Conservation (phyloP, 1,140 invertebrate genomes). For the Psilanteris sp. region DNA sequence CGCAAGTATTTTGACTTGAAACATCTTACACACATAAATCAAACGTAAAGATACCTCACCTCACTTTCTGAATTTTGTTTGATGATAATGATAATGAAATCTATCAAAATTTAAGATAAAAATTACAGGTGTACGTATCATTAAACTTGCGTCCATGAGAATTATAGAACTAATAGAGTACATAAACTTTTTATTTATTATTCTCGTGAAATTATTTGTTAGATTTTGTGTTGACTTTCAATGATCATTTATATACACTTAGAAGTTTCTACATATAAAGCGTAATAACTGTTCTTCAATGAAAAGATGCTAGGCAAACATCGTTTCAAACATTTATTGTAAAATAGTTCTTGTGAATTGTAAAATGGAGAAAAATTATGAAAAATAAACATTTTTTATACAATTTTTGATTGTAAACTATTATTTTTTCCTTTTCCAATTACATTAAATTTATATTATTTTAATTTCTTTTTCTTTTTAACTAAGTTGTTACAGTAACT, state of each 20-base stretch:
- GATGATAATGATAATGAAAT: slow-evolving; percentile 39
- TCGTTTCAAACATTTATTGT: slow-evolving; percentile 28
- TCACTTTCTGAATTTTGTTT: slow-evolving; percentile 64
- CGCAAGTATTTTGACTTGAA: slow-evolving; percentile 13
- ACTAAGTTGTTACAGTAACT: neutral
- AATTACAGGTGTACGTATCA: slow-evolving; percentile 12
- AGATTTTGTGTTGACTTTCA: slow-evolving; percentile 11
- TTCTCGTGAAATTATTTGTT: slow-evolving; percentile 14
- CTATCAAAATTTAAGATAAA: slow-evolving; percentile 15
- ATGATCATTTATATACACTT: slow-evolving; percentile 8
- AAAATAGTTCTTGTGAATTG: slow-evolving; percentile 45
- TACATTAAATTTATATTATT: neutral
- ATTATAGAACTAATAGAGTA: slow-evolving; percentile 21
- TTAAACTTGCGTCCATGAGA: slow-evolving; percentile 16
- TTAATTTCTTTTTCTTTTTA: neutral
- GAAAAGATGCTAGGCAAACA: slow-evolving; percentile 11
- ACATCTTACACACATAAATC: neutral
- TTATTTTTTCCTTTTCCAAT: slow-evolving; percentile 36
- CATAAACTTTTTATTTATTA: slow-evolving; percentile 10
- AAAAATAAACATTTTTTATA: slow-evolving; percentile 46
- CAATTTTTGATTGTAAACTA: slow-evolving; percentile 17
- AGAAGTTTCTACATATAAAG: neutral
- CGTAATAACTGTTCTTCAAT: slow-evolving; percentile 13
- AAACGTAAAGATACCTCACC: slow-evolving; percentile 33
- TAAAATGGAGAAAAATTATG: slow-evolving; percentile 33